Percentiles rank a stretch among this genome's conserved stretches.
Evolutionary conservation across 1,140 invertebrate genomes (phyloP).

Genomic region (Panagrolaimus sp.): DNA sequence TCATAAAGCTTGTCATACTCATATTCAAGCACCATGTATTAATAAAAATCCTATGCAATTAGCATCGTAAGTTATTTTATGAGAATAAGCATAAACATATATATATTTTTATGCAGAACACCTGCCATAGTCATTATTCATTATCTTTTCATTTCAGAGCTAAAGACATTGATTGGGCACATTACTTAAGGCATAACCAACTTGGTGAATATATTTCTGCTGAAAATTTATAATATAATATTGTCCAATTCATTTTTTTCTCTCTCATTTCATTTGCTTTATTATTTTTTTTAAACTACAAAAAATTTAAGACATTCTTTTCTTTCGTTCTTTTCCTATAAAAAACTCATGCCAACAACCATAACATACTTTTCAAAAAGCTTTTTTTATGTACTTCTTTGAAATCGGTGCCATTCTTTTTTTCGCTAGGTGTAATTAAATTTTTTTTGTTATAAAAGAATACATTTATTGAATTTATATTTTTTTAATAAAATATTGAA

Average conservation of each 20-base stretch:
- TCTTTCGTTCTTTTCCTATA: too few species aligned
- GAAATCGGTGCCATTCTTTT: conserved; percentile 1
- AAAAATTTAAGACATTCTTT: too few species aligned
- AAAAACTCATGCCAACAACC: too few species aligned
- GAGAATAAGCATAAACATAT: too few species aligned
- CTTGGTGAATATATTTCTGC: conserved; percentile 13
- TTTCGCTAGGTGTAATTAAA: not conserved
- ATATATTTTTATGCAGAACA: too few species aligned
- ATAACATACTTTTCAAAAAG: too few species aligned
- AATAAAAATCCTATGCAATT: not conserved
- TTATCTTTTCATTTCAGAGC: not conserved
- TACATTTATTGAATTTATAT: conserved; percentile 4
- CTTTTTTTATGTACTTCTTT: not conserved
- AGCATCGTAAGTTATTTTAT: conserved; percentile 11
- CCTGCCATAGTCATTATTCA: too few species aligned
- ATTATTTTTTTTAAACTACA: too few species aligned
- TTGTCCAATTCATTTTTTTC: too few species aligned
- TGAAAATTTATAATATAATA: conserved; percentile 4
- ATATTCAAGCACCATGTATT: not conserved
- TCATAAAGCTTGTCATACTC: conserved; percentile 80
- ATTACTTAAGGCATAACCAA: conserved; percentile 2
- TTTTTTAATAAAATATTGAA: not conserved
- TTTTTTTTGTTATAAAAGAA: not conserved
- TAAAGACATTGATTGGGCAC: conserved; percentile 14
- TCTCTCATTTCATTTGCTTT: too few species aligned